phyloP scores from a whole-genome alignment of 2,888 invertebrate species.

The Bhutanitis thaidina region DNA sequence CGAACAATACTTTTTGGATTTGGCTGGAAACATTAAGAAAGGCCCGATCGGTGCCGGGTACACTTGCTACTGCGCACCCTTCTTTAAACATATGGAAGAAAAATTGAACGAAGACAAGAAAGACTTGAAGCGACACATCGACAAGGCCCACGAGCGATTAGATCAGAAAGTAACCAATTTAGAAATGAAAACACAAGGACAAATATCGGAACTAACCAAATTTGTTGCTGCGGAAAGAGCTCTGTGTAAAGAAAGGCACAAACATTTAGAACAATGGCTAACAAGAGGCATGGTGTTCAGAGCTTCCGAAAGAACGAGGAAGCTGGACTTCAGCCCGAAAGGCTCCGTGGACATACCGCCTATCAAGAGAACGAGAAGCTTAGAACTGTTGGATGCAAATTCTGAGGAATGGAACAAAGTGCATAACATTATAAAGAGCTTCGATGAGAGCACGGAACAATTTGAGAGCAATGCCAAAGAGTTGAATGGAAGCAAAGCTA shows the following conservation, averaged over 20 bases:
- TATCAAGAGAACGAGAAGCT: slow-evolving; percentile 84
- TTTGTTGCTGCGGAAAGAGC: slow-evolving; percentile 82
- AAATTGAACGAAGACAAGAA: slow-evolving; percentile 89
- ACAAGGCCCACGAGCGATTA: slow-evolving; percentile 88
- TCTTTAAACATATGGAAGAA: slow-evolving; percentile 93
- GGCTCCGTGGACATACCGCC: slow-evolving; percentile 78
- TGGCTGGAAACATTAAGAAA: slow-evolving; percentile 96
- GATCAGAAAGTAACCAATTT: slow-evolving; percentile 90
- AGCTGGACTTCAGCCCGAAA: slow-evolving; percentile 71
- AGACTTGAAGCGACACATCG: slow-evolving; percentile 88
- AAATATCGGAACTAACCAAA: slow-evolving; percentile 84
- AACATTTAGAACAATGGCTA: slow-evolving; percentile 85
- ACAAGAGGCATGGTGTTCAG: slow-evolving; percentile 82
- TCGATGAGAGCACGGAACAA: slow-evolving; percentile 58
- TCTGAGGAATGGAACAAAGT: slow-evolving; percentile 68
- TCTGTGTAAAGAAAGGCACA: slow-evolving; percentile 81
- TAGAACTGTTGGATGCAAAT: slow-evolving; percentile 82
- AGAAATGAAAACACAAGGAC: slow-evolving; percentile 86
- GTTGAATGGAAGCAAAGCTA: slow-evolving; percentile 62
- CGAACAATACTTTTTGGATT: slow-evolving; percentile 95
- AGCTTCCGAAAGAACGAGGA: slow-evolving; percentile 72
- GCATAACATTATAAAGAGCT: slow-evolving; percentile 55
- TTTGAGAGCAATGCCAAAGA: slow-evolving; percentile 66
- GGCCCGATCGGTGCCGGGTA: slow-evolving; percentile 97
- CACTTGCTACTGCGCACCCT: slow-evolving; percentile 95